phyloP scores from a whole-genome alignment of 2,797 vertebrate genomes.

The Phataginus tricuspis region DNA sequence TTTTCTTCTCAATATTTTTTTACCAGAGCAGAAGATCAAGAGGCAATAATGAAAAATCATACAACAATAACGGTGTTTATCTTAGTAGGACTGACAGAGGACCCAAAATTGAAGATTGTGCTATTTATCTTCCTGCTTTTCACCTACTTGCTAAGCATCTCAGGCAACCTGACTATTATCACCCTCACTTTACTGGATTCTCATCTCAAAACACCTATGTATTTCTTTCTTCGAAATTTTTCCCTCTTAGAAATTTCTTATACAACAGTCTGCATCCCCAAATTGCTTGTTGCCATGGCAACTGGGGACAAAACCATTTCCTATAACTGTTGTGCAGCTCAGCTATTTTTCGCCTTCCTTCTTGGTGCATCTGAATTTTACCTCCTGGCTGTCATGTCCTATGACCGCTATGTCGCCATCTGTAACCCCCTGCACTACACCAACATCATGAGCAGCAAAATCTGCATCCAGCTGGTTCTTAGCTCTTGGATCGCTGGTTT shows the following conservation, averaged over 20 bases:
- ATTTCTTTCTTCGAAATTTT: constrained; percentile 71
- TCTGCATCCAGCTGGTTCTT: not conserved
- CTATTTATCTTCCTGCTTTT: constrained; percentile 55
- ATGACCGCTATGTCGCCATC: constrained; percentile 68
- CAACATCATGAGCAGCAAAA: constrained; percentile 56
- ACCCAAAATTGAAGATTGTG: not conserved
- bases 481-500: constrained; percentile 51
- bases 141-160: constrained; percentile 52
- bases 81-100: constrained; percentile 47
- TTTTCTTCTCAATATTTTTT: not conserved
- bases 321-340: constrained; percentile 55
- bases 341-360: constrained; percentile 65
- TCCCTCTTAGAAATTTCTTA: constrained; percentile 63
- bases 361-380: constrained; percentile 69
- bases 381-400: constrained; percentile 68
- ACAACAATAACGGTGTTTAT: constrained; percentile 51
- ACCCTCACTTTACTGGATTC: constrained; percentile 39
- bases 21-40: not conserved
- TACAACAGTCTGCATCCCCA: constrained; percentile 59
- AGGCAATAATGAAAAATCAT: constrained; percentile 9
- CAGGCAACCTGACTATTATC: constrained; percentile 61
- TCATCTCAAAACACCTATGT: constrained; percentile 67
- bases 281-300: constrained; percentile 51
- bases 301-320: constrained; percentile 61
- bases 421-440: constrained; percentile 70